Evolutionary conservation across 2,888 invertebrate species (phyloP), one percentile per base, ranked within the genome.

Genomic region (Caenorhabditis sp.): DNA sequence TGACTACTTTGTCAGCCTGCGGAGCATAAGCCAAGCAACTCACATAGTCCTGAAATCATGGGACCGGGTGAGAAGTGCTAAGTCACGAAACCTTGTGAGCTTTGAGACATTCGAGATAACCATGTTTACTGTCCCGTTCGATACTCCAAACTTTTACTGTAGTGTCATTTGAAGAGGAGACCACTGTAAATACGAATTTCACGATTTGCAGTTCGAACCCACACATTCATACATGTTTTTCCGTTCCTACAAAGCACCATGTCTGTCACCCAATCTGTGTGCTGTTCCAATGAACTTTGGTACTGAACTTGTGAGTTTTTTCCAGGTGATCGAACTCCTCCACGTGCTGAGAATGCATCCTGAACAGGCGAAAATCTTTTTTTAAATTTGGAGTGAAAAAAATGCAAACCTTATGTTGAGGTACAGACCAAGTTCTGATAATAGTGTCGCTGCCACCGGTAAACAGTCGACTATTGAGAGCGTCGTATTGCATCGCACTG

Each of bases 101-200:
- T 82, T 98, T 94, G 87, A 99, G 94, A 2, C 98, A 99, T 0
- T 98, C 98, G 97, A 99, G 97, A 93, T 98, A 99, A 92, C 97
- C 98, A 10, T 98, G 98, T 94, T 73, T 61, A 24, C 69, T 68
- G 49, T 82, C 82, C 35, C 74, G 26, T 28, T 82, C 82, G 19
- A 98, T 97, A 93, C 98, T 99, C 99, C 99, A 99, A 82, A 99
- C 97, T 94, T 99, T 99, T 0, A 99, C 98, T 56, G 99, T 99
- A 24, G 98, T 98, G 93, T 99, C 99, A 85, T 97, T 97, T 92
- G 98, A 98, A 6, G 98, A 98, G 85, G 98, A 98, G 93, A 99
- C 98, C 90, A 99, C 96, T 96, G 93, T 26, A 94, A 93, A 19
- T 28, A 19, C 10, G 26, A 61, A 22, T 26, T 59, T 58, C 5